Evolutionary conservation across 2,797 vertebrate genomes (phyloP).

Genomic region (Myotis myotis): DNA sequence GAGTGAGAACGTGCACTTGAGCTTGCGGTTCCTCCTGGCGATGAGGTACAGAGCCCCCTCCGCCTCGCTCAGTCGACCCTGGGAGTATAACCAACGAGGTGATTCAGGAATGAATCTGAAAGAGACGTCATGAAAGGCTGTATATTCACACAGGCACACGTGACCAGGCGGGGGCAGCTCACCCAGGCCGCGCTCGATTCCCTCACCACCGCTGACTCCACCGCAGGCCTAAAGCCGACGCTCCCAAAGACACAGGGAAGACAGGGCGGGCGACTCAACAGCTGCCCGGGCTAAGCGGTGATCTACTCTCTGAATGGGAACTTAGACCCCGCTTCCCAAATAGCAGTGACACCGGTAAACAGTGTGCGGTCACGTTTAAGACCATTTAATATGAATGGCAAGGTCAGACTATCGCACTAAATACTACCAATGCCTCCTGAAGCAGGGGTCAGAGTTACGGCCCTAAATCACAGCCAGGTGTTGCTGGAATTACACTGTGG

Average conservation of each 20-base stretch:
- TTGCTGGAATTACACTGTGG: neutral
- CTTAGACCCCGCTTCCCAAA: neutral
- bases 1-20: slow-evolving; percentile 82
- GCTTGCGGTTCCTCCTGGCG: slow-evolving; percentile 83
- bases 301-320: neutral
- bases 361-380: neutral
- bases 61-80: slow-evolving; percentile 85
- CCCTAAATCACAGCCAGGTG: neutral
- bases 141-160: slow-evolving; percentile 1
- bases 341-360: neutral
- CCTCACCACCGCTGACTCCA: neutral
- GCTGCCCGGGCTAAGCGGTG: fast-evolving
- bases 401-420: neutral
- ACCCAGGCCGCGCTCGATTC: neutral
- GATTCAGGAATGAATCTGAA: slow-evolving; percentile 89
- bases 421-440: neutral
- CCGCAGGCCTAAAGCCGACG: neutral
- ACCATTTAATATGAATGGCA: neutral
- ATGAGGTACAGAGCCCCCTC: slow-evolving; percentile 85
- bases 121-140: slow-evolving; percentile 73
- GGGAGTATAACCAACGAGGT: slow-evolving; percentile 88
- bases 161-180: neutral
- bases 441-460: neutral
- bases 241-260: neutral
- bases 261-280: neutral